These are phyloP conservation scores for Ramphastos sulfuratus DNA, from an alignment of 2,113 vertebrate genomes.

Conservation along the genomic window DNA sequence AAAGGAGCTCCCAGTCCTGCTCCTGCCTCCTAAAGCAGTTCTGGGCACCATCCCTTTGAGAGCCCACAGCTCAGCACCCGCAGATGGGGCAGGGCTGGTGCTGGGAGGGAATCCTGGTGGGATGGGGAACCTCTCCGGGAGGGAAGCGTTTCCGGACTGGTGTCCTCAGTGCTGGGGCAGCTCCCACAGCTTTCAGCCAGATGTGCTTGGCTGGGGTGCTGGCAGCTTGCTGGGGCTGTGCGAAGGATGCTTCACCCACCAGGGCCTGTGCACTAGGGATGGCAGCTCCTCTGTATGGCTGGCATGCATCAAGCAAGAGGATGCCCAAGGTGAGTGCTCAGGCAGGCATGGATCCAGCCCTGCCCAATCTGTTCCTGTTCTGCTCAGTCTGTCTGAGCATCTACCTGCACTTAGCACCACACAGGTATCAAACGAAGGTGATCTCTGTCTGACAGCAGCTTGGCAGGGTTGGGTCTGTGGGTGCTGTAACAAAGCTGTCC, in stretches of 20 bases:
- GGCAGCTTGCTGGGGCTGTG: fast-evolving
- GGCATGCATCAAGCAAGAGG: not conserved
- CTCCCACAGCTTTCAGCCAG: slow-evolving; percentile 59
- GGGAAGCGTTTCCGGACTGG: not conserved
- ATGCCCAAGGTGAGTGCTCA: fast-evolving
- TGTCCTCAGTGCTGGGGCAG: slow-evolving; percentile 51
- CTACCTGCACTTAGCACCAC: not conserved
- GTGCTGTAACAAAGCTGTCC: not conserved
- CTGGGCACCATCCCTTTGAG: not conserved
- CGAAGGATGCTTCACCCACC: not conserved
- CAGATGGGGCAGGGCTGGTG: not conserved
- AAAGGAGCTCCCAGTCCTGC: not conserved
- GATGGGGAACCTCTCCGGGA: not conserved
- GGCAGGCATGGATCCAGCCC: fast-evolving
- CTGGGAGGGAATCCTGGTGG: not conserved
- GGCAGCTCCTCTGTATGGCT: not conserved
- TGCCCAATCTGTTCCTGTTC: no score
- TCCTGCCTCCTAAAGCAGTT: not conserved
- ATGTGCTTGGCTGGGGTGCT: not conserved
- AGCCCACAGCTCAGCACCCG: fast-evolving
- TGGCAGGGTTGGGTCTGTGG: not conserved
- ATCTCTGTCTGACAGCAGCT: not conserved
- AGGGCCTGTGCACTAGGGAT: fast-evolving
- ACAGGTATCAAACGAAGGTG: fast-evolving
- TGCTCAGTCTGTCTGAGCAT: not conserved